These are phyloP conservation scores for Python bivittatus DNA, from an alignment of 2,113 vertebrate species.

Conservation along the genomic window DNA sequence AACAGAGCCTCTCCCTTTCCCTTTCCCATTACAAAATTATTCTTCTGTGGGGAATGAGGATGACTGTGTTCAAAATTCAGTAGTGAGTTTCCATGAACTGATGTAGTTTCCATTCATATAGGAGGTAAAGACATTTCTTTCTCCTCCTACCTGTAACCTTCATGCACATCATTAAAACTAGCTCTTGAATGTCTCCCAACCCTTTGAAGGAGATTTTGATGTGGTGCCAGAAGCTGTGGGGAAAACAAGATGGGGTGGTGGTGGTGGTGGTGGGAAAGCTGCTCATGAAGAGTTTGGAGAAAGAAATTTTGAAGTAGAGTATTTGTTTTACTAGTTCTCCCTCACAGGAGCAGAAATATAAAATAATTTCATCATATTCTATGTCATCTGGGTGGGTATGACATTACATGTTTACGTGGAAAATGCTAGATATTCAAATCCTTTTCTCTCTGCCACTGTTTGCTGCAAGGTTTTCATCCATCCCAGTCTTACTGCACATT, in stretches of 20 bases:
- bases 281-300: neutral
- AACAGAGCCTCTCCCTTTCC: neutral
- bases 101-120: neutral
- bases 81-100: neutral
- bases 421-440: neutral
- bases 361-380: neutral
- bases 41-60: neutral
- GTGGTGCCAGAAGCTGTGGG: neutral
- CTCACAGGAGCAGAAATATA: neutral
- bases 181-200: neutral
- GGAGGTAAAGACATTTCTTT: neutral
- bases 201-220: neutral
- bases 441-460: neutral
- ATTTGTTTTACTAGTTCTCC: neutral
- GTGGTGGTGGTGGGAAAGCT: neutral
- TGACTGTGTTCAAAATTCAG: neutral
- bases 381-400: neutral
- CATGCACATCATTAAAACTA: neutral
- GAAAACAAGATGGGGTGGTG: neutral
- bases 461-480: neutral
- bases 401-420: neutral
- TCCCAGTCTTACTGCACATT: neutral
- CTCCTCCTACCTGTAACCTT: neutral
- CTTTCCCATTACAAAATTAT: neutral
- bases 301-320: neutral